Evolutionary conservation across 2,888 invertebrate species (phyloP).

Genomic region (Andrena marginata): DNA sequence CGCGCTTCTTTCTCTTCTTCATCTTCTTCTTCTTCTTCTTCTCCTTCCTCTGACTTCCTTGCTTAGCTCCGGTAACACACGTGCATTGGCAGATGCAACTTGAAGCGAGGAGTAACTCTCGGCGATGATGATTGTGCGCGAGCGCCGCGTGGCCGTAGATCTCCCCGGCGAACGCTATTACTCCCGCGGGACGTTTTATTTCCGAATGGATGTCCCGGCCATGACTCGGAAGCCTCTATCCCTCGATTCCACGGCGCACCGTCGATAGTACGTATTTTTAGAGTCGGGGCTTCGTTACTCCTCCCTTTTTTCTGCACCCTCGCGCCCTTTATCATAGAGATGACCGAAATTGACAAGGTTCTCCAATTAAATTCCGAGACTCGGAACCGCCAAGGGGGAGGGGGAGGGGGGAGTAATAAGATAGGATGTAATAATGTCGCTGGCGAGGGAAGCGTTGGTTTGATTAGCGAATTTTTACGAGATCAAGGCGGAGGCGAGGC

Average conservation of each 20-base stretch:
- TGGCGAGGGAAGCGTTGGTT: not conserved
- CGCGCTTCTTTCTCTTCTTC: too few species aligned
- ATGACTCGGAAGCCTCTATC: slow-evolving; percentile 73
- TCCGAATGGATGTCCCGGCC: slow-evolving; percentile 73
- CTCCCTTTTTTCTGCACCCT: too few species aligned
- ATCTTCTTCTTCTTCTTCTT: not conserved
- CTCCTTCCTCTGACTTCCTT: not conserved
- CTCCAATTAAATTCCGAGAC: too few species aligned
- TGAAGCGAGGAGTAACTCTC: slow-evolving; percentile 16
- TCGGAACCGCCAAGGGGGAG: not conserved
- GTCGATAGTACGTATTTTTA: not conserved
- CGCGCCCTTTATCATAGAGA: too few species aligned
- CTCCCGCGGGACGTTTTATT: slow-evolving; percentile 75
- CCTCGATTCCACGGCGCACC: slow-evolving; percentile 40
- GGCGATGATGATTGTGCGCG: slow-evolving; percentile 46
- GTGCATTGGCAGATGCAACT: too few species aligned
- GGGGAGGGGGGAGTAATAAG: slow-evolving; percentile 2
- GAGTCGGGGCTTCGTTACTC: too few species aligned
- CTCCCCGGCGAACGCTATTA: slow-evolving; percentile 61
- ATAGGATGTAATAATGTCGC: slow-evolving; percentile 5
- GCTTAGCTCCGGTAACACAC: too few species aligned
- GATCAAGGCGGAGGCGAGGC: not conserved
- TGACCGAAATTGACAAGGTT: too few species aligned
- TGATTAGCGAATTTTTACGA: slow-evolving; percentile 37
- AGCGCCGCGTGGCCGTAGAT: slow-evolving; percentile 45